Evolutionary conservation across 2,797 vertebrate genomes (phyloP), one percentile per base, ranked within the genome.

Genomic region (Epinephelus coioides): DNA sequence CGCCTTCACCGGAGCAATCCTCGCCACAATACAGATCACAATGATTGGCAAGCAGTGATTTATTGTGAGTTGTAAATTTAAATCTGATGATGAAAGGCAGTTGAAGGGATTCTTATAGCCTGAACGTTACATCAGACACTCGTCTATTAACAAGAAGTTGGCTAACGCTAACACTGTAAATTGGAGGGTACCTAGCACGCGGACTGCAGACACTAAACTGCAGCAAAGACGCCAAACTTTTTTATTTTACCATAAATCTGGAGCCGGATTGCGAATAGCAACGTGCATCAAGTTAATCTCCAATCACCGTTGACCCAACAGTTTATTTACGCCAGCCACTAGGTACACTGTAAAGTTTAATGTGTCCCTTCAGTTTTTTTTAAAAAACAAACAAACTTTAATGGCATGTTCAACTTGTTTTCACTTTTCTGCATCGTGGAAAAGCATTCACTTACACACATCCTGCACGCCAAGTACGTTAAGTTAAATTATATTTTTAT

Each of bases 141-240:
- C 8, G 3, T 18, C 13, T 11, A 12, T 9, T 10, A 46, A 49
- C 46, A 10, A 67, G 10, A 51, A 43, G 59, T 51, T 73, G 60
- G 82, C 81, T 56, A 23, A 46, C 2, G 75, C 75, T 67, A 81
- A 77, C 74, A 70, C n/a, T 55, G 49, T 47, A 47, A 46, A 69
- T 54, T 50, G 25, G 13, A 57, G 30, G 70, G 69, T 70, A 23
- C 38, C n/a, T 53, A 68, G 79, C 86, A 91, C 81, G 88, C 82
- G 88, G 86, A 83, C 47, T 74, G 76, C 46, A 71, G 74, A 15
- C 49, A 63, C 76, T 78, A 44, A 61, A 49, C 61, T 43, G 43
- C 40, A 76, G 43, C 50, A 21, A n/a, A 61, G 15, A 56, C 56
- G 56, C 30, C 17, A 64, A 79, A 61, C 59, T 55, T 79, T 43